A percentile compares a stretch with the other conserved stretches of the same genome.
phyloP scores from a whole-genome alignment of 2,113 vertebrate species.

The Peucedramus taeniatus region DNA sequence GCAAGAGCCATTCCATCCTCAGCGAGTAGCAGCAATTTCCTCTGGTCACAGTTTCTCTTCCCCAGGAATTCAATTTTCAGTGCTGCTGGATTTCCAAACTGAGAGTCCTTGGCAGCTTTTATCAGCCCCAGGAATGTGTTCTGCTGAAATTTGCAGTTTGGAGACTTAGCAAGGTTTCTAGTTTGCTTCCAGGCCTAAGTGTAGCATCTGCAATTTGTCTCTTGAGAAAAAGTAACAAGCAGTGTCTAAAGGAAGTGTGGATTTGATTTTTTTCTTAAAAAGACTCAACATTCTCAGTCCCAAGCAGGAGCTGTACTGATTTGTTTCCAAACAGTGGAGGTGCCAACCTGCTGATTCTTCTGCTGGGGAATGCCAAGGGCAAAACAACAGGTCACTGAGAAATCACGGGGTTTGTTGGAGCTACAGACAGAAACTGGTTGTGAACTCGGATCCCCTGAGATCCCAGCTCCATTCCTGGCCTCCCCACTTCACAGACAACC shows the following conservation, averaged over 20 bases:
- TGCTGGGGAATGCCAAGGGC: background rate
- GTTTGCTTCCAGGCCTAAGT: slow-evolving; percentile 1
- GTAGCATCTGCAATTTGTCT: background rate
- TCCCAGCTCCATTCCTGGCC: background rate
- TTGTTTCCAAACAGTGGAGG: background rate
- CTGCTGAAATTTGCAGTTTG: background rate
- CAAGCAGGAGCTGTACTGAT: background rate
- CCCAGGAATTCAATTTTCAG: background rate
- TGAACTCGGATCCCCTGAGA: background rate
- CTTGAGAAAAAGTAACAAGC: background rate
- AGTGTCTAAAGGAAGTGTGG: background rate
- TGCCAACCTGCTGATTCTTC: background rate
- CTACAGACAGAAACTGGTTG: background rate
- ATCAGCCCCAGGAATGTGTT: background rate
- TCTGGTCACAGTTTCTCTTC: background rate
- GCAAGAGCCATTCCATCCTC: background rate
- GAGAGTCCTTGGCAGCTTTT: background rate
- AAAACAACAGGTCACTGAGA: background rate
- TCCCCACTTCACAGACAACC: background rate
- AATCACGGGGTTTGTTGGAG: background rate
- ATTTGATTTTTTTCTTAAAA: background rate
- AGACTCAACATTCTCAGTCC: background rate
- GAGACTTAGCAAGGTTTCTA: background rate
- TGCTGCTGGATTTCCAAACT: background rate
- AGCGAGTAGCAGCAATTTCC: background rate